Conservation (phyloP, 2,888 invertebrate genomes). For the Pyralis farinalis region DNA sequence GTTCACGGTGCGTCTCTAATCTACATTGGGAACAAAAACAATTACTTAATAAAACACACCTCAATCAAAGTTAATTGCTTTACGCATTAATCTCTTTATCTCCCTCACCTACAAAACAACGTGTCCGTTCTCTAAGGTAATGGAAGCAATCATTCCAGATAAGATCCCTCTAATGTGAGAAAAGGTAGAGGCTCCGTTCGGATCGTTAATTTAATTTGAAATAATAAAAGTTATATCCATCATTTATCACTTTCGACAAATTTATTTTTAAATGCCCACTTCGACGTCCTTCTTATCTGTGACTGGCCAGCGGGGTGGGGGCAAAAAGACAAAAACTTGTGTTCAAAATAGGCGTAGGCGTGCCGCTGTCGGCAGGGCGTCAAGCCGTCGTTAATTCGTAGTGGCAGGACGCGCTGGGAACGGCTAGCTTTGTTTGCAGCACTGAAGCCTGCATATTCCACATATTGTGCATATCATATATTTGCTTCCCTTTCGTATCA, state of each 20-base stretch:
- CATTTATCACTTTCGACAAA: slow-evolving; percentile 81
- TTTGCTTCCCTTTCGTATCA: too few species aligned
- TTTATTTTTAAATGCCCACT: slow-evolving; percentile 78
- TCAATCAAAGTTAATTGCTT: slow-evolving; percentile 80
- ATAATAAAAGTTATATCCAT: slow-evolving; percentile 79
- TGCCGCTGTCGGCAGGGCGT: slow-evolving; percentile 55
- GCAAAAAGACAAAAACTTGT: slow-evolving; percentile 51
- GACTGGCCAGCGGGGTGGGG: slow-evolving; percentile 52
- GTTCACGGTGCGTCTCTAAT: slow-evolving; percentile 61
- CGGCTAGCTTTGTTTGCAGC: not conserved
- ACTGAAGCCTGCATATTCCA: slow-evolving; percentile 3
- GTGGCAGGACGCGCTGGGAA: slow-evolving; percentile 12
- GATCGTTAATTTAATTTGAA: slow-evolving; percentile 80
- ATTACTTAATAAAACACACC: slow-evolving; percentile 78
- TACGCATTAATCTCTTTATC: slow-evolving; percentile 79
- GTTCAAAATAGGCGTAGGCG: slow-evolving; percentile 64
- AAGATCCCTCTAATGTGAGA: slow-evolving; percentile 79
- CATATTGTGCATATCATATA: too few species aligned
- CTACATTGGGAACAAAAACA: slow-evolving; percentile 71
- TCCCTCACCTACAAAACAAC: slow-evolving; percentile 71
- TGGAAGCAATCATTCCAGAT: slow-evolving; percentile 80
- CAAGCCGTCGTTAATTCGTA: slow-evolving; percentile 43
- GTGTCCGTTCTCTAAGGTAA: slow-evolving; percentile 71
- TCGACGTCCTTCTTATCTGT: slow-evolving; percentile 68
- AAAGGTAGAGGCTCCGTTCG: slow-evolving; percentile 70